Percentiles rank a stretch among this genome's conserved stretches.
These are phyloP conservation scores for Laothoe populi DNA, from an alignment of 2,888 invertebrate species.

Conservation along the genomic window DNA sequence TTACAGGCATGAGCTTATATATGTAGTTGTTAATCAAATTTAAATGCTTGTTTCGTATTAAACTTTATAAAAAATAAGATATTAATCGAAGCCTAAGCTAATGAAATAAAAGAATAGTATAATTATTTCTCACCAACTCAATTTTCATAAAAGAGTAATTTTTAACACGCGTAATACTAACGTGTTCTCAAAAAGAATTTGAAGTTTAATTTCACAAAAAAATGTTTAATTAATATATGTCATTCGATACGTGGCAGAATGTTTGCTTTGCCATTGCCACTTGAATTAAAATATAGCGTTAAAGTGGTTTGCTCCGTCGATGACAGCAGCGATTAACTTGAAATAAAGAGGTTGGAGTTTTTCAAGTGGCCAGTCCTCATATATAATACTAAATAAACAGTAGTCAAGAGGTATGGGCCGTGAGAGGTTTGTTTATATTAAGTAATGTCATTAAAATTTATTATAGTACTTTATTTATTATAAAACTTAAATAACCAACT, in stretches of 20 bases:
- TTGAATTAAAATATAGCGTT: constrained; percentile 45
- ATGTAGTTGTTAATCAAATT: too few relatives aligned
- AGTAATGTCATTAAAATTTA: neutral
- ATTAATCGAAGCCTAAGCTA: too few relatives aligned
- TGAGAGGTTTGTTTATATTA: neutral
- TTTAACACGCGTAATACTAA: too few relatives aligned
- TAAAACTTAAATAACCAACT: too few relatives aligned
- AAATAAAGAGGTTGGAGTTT: constrained; percentile 33
- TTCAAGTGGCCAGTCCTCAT: constrained; percentile 28
- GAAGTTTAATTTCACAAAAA: constrained; percentile 47
- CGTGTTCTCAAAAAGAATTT: constrained; percentile 1
- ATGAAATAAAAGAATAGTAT: too few relatives aligned
- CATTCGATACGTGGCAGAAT: constrained; percentile 40
- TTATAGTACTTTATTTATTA: neutral
- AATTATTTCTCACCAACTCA: too few relatives aligned
- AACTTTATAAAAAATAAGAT: too few relatives aligned
- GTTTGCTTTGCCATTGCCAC: constrained; percentile 36
- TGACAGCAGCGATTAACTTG: constrained; percentile 41
- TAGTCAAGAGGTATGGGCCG: neutral
- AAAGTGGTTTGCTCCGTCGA: constrained; percentile 36
- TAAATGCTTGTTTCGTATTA: too few relatives aligned
- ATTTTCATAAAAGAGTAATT: too few relatives aligned
- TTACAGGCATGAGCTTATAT: too few relatives aligned
- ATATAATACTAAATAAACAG: constrained; percentile 20
- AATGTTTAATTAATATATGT: constrained; percentile 51